A percentile compares a stretch with the other conserved stretches of the same genome.
Evolutionary conservation across 2,113 vertebrate species (phyloP).

Genomic region (Ochotona curzoniae): DNA sequence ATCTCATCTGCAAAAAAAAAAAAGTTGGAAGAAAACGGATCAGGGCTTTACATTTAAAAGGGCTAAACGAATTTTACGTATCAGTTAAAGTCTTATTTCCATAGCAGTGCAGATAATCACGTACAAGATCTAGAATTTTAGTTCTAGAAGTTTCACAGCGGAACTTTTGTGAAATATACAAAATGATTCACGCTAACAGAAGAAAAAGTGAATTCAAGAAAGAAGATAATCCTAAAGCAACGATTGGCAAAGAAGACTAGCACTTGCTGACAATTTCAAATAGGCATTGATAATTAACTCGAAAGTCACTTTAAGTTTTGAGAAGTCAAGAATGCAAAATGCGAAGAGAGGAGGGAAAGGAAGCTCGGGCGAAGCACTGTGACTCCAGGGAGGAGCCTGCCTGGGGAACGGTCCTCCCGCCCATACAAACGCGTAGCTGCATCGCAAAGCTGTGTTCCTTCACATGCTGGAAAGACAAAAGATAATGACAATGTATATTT

Average conservation of each 20-base stretch:
- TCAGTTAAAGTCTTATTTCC: neutral
- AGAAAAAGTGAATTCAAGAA: conserved; percentile 15
- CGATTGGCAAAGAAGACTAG: neutral
- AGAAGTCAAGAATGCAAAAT: neutral
- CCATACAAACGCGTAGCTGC: no score
- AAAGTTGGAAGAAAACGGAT: neutral
- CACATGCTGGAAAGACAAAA: no score
- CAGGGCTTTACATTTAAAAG: neutral
- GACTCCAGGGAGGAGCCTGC: no score
- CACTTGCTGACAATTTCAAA: neutral
- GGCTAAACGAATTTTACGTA: neutral
- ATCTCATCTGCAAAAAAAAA: neutral
- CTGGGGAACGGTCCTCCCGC: no score
- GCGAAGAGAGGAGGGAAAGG: neutral
- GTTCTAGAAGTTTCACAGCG: neutral
- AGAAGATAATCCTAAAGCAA: neutral
- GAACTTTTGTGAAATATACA: neutral
- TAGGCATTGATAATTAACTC: neutral
- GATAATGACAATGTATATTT: no score
- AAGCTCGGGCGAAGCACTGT: neutral
- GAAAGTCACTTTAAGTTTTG: neutral
- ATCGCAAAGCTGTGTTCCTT: no score
- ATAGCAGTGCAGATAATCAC: neutral
- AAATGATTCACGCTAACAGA: neutral
- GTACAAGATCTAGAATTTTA: neutral